Conservation (phyloP, 2,797 vertebrate genomes). For the Malacoctenus gilli region DNA sequence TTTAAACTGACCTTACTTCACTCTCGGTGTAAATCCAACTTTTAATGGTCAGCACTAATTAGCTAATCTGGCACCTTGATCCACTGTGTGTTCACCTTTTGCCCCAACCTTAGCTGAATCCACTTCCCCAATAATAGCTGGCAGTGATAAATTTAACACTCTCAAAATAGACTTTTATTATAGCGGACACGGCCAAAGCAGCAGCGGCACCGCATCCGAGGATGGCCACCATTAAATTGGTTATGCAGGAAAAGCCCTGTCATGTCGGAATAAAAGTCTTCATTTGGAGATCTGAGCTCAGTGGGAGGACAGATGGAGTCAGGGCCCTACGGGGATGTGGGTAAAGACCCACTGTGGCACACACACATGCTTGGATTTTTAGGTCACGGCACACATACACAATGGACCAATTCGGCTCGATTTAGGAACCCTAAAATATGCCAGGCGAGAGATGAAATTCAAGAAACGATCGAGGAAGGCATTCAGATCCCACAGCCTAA, state of each 20-base stretch:
- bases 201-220: slow-evolving; percentile 3
- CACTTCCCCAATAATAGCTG: neutral
- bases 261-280: slow-evolving; percentile 60
- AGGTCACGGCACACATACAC: slow-evolving; percentile 56
- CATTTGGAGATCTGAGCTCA: slow-evolving; percentile 60
- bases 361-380: slow-evolving; percentile 55
- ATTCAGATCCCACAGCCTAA: too few species aligned
- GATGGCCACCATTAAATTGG: slow-evolving; percentile 44
- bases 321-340: slow-evolving; percentile 59
- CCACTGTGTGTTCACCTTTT: neutral
- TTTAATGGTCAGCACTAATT: slow-evolving; percentile 14
- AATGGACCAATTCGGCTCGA: slow-evolving; percentile 10
- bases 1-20: neutral
- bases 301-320: slow-evolving; percentile 70
- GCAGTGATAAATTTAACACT: slow-evolving; percentile 11
- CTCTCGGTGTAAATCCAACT: neutral
- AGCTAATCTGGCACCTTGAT: neutral
- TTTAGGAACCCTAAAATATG: slow-evolving; percentile 2
- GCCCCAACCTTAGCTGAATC: neutral
- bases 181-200: slow-evolving; percentile 14
- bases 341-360: slow-evolving; percentile 51
- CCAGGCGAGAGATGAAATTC: too few species aligned
- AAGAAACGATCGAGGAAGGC: too few species aligned
- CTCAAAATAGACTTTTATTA: slow-evolving; percentile 10
- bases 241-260: slow-evolving; percentile 46